Evolutionary conservation across 2,888 invertebrate species (phyloP).

Genomic region (Xanthia togata): DNA sequence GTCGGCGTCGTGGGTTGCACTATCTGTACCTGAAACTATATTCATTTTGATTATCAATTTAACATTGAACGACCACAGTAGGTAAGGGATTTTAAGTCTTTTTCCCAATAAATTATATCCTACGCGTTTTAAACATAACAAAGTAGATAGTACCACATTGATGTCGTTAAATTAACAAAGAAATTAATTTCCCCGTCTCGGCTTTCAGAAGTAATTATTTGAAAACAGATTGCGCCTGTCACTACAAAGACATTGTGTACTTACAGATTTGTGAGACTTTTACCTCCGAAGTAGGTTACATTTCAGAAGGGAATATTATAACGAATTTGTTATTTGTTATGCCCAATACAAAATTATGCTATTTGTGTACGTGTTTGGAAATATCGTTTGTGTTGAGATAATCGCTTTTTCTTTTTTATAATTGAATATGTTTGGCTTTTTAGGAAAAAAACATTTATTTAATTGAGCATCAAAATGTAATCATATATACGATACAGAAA

Average conservation of each 20-base stretch:
- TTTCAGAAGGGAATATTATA: slow-evolving; percentile 15
- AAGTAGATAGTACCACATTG: slow-evolving; percentile 70
- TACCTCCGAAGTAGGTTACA: slow-evolving; percentile 27
- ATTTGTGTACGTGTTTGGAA: neutral
- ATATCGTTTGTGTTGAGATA: slow-evolving; percentile 39
- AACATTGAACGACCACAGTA: neutral
- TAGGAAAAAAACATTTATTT: neutral
- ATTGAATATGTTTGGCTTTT: neutral
- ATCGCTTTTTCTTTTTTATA: slow-evolving; percentile 23
- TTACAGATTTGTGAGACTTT: slow-evolving; percentile 70
- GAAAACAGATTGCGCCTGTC: slow-evolving; percentile 88
- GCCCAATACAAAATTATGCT: slow-evolving; percentile 11
- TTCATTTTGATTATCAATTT: slow-evolving; percentile 1
- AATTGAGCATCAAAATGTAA: neutral
- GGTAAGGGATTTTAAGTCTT: neutral
- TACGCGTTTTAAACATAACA: slow-evolving; percentile 60
- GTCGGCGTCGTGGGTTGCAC: too few relatives aligned
- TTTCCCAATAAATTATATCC: neutral
- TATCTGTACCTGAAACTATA: slow-evolving; percentile 14
- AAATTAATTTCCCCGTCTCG: slow-evolving; percentile 86
- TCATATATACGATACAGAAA: neutral
- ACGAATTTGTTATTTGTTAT: slow-evolving; percentile 15
- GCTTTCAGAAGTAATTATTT: slow-evolving; percentile 88
- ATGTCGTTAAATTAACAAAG: slow-evolving; percentile 83
- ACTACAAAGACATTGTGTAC: slow-evolving; percentile 75